Conservation (phyloP, 2,113 vertebrate genomes). For the Patagioenas fasciata region DNA sequence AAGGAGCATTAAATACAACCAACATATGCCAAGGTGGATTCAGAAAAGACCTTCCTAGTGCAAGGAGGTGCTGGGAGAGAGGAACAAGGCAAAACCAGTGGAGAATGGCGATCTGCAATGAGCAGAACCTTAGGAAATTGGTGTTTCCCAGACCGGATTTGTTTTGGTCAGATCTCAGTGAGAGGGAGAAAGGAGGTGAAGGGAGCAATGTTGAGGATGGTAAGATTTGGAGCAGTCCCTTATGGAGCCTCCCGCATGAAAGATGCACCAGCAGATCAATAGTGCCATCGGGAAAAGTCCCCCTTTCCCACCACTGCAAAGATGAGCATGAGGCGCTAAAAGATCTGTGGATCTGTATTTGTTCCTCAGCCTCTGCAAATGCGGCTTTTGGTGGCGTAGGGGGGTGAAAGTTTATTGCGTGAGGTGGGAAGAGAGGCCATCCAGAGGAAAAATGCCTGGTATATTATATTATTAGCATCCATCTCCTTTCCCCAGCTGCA, state of each 20-base stretch:
- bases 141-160: neutral
- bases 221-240: neutral
- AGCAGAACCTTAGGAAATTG: too few species aligned
- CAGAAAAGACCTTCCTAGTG: neutral
- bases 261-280: too few species aligned
- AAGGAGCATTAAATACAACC: neutral
- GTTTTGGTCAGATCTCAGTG: neutral
- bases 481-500: neutral
- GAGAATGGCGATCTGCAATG: neutral
- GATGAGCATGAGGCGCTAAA: neutral
- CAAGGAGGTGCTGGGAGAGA: neutral
- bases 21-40: neutral
- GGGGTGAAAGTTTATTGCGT: neutral
- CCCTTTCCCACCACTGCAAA: neutral
- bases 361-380: neutral
- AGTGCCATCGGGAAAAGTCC: rapidly evolving
- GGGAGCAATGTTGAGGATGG: neutral
- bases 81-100: neutral
- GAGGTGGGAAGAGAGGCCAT: neutral
- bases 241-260: rapidly evolving
- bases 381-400: neutral
- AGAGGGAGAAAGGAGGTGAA: neutral
- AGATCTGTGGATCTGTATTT: rapidly evolving
- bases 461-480: neutral
- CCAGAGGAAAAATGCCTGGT: neutral